Conservation (phyloP, 2,797 vertebrate genomes). For the Mus minutoides region DNA sequence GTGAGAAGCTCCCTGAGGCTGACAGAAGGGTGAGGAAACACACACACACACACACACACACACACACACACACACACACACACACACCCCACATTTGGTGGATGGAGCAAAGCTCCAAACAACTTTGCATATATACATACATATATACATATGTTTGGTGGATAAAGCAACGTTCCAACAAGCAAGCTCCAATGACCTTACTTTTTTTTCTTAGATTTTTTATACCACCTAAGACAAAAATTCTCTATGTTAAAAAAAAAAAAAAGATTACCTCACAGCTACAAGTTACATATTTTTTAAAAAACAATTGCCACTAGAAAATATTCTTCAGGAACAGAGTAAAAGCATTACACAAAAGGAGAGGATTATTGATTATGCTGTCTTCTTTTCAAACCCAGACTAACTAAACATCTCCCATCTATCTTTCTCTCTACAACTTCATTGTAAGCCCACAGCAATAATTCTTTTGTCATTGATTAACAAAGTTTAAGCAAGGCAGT, state of each 20-base stretch:
- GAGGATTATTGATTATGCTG: neutral
- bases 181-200: neutral
- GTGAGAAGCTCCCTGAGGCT: neutral
- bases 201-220: neutral
- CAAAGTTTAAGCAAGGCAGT: neutral
- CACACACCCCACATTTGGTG: neutral
- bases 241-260: neutral
- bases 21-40: neutral
- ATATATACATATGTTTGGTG: neutral
- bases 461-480: neutral
- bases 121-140: neutral
- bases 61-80: neutral
- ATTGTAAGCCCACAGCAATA: neutral
- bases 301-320: neutral
- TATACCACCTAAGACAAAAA: neutral
- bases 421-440: neutral
- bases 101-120: neutral
- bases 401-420: neutral
- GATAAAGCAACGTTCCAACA: neutral
- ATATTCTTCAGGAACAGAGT: neutral
- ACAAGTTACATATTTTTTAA: neutral
- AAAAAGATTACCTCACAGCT: neutral
- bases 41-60: neutral
- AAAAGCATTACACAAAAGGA: neutral
- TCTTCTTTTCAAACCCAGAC: neutral